Evolutionary conservation across 2,797 vertebrate species (phyloP), one percentile per base, ranked within the genome.

Genomic region (Parauchenoglanis ngamensis): DNA sequence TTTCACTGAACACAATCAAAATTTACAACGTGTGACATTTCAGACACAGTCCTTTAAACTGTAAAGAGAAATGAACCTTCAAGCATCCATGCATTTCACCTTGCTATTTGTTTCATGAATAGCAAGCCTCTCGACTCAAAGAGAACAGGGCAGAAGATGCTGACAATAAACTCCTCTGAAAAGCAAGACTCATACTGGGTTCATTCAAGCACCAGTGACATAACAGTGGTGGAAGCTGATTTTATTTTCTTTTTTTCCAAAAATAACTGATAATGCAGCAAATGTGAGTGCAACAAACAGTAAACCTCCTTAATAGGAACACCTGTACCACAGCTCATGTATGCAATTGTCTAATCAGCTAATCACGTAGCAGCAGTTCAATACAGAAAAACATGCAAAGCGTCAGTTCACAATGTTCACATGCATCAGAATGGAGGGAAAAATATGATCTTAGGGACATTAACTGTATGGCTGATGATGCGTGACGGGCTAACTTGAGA

Each of bases 41-140:
- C 46, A 54, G 46, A 76, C 13, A 13, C 46, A 77, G 25, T 8
- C 19, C 7, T 56, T 31, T 78, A 31, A 56, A 78, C 52, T 78
- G 28, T 77, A 7, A 56, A 56, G 49, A n/a, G 49, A 7, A 78
- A 31, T 21, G 7, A 19, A 56, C 7, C 52, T 56, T 78, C n/a
- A 78, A 31, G 17, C 76, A 31, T 56, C 52, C 7, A 56, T 31
- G 28, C 52, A 56, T 17, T 54, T 77, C 15, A 52, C 13, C 49
- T 81, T 40, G 54, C 35, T 49, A 31, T 46, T 40, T 75, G 28
- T 49, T 52, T 65, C 25, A 8, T 35, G 52, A 72, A 44, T 5
- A 25, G 31, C 81, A 31, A 73, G 52, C 78, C 28, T 82, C 67
- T 44, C 5, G 23, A 80, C 67, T 75, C 17, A 65, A 83, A 44